Percentiles rank a stretch among this genome's conserved stretches.
These are phyloP conservation scores for Erebia ligea DNA, from an alignment of 2,888 invertebrate species.

Conservation along the genomic window DNA sequence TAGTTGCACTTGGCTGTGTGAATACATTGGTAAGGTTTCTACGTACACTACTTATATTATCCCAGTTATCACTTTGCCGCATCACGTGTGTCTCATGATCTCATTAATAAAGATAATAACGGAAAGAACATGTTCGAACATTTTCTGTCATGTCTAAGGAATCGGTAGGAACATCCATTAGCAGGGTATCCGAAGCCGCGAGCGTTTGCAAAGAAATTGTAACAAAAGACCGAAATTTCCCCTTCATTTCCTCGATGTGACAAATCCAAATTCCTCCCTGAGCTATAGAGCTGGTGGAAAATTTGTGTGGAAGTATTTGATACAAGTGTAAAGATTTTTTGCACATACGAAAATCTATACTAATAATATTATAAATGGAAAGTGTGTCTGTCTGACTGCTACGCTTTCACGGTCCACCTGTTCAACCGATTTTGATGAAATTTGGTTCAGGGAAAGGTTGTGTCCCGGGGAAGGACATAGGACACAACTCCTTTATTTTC, in stretches of 20 bases:
- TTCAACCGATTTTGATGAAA: too few relatives aligned
- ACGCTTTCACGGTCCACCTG: too few relatives aligned
- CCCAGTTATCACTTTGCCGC: too few relatives aligned
- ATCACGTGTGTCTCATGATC: background rate
- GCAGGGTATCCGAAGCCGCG: slow-evolving; percentile 24
- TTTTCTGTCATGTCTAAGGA: background rate
- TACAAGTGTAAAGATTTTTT: background rate
- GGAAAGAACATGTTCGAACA: background rate
- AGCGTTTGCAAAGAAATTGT: slow-evolving; percentile 28
- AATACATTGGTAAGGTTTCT: too few relatives aligned
- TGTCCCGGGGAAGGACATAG: too few relatives aligned
- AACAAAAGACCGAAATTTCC: slow-evolving; percentile 34
- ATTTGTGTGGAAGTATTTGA: background rate
- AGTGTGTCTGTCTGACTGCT: too few relatives aligned
- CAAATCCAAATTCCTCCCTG: slow-evolving; percentile 14
- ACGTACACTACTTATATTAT: too few relatives aligned
- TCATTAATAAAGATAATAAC: background rate
- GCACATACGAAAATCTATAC: too few relatives aligned
- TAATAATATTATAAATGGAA: too few relatives aligned
- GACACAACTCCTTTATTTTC: too few relatives aligned
- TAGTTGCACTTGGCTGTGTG: too few relatives aligned
- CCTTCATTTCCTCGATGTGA: slow-evolving; percentile 33
- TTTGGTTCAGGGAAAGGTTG: too few relatives aligned
- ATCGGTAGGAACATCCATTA: slow-evolving; percentile 24
- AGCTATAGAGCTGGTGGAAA: slow-evolving; percentile 7